phyloP scores from a whole-genome alignment of 2,888 invertebrate genomes.

The Catocala sponsa region DNA sequence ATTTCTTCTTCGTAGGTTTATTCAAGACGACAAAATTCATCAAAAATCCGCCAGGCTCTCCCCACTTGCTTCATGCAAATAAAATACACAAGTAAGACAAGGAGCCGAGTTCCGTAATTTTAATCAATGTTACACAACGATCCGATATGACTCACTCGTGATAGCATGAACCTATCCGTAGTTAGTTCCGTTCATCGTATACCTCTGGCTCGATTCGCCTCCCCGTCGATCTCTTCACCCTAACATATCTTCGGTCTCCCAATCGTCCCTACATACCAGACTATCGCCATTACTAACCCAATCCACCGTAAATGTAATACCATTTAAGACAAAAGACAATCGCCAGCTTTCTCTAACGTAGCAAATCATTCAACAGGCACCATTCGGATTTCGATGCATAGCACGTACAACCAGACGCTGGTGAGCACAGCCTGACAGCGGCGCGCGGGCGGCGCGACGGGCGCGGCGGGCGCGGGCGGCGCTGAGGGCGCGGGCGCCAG shows the following conservation, averaged over 20 bases:
- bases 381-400: conserved; percentile 83
- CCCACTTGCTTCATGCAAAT: conserved; percentile 85
- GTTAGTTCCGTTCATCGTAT: conserved; percentile 61
- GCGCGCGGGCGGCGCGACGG: conserved; percentile 64
- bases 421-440: conserved; percentile 79
- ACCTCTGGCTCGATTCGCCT: conserved; percentile 48
- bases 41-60: conserved; percentile 82
- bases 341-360: background rate
- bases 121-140: conserved; percentile 61
- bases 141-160: conserved; percentile 60
- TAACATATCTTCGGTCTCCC: conserved; percentile 36
- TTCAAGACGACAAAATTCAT: conserved; percentile 84
- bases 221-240: conserved; percentile 47
- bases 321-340: conserved; percentile 14
- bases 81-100: conserved; percentile 81
- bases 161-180: conserved; percentile 68
- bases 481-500: conserved; percentile 44
- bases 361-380: conserved; percentile 68
- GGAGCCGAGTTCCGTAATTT: conserved; percentile 68
- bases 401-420: conserved; percentile 83
- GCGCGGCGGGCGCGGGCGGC: conserved; percentile 54
- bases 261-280: conserved; percentile 31
- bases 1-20: conserved; percentile 83
- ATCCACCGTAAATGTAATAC: conserved; percentile 27
- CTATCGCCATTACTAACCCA: conserved; percentile 27